Percentiles rank a stretch among this genome's conserved stretches.
phyloP scores from a whole-genome alignment of 2,113 vertebrate genomes.

The Cyphomyrus plagiostoma region DNA sequence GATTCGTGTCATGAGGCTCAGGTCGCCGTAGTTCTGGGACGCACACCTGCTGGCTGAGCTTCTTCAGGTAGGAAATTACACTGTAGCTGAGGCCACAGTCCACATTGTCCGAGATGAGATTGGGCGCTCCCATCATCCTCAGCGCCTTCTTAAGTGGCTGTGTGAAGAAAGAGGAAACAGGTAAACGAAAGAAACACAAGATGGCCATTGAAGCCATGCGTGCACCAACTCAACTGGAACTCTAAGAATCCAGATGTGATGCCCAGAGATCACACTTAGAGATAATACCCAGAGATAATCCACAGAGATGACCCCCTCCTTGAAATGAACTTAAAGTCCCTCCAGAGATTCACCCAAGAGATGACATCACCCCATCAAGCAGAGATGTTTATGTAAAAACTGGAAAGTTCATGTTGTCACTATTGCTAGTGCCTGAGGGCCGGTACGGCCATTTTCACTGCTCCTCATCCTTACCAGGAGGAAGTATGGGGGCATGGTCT shows the following conservation, averaged over 20 bases:
- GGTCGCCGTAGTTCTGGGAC: neutral
- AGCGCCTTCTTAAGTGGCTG: slow-evolving; percentile 92
- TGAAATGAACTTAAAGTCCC: neutral
- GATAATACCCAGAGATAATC: neutral
- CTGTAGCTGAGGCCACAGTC: slow-evolving; percentile 97
- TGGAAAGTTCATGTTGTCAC: neutral
- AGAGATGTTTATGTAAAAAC: neutral
- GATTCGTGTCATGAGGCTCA: neutral
- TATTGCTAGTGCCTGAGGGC: neutral
- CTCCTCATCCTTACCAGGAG: slow-evolving; percentile 72
- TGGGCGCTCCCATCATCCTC: slow-evolving; percentile 95
- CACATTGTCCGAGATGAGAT: slow-evolving; percentile 92
- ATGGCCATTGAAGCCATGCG: neutral
- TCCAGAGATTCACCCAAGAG: neutral
- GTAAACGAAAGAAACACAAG: neutral
- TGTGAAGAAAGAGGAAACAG: neutral
- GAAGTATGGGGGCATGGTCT: slow-evolving; percentile 96
- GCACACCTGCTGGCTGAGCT: slow-evolving; percentile 90
- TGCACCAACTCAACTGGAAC: neutral
- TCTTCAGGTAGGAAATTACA: slow-evolving; percentile 96
- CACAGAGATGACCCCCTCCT: neutral
- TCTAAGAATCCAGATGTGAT: neutral
- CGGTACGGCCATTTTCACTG: neutral
- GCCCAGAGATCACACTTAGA: neutral
- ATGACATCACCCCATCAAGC: neutral